A percentile compares a stretch with the other conserved stretches of the same genome.
Evolutionary conservation across 1,140 invertebrate species (phyloP).

Genomic region (Brachionus manjavacas): DNA sequence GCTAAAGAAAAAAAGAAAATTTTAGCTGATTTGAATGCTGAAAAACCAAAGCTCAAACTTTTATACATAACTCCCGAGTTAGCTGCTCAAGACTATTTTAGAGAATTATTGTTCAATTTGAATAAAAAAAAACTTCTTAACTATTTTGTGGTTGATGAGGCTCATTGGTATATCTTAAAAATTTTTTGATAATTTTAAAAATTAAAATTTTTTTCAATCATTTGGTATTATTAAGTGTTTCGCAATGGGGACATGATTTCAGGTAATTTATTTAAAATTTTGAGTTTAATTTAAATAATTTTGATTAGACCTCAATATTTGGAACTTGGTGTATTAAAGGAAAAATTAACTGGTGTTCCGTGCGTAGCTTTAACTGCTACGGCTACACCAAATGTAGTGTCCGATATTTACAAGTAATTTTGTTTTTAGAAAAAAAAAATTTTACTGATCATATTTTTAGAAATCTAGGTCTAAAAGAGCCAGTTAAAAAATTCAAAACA

Average conservation of each 20-base stretch:
- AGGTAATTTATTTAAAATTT: not conserved
- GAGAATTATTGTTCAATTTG: not conserved
- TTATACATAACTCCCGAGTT: conserved; percentile 41
- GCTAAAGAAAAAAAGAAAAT: conserved; percentile 18
- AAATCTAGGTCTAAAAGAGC: conserved; percentile 60
- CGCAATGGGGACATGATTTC: conserved; percentile 42
- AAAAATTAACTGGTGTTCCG: conserved; percentile 21
- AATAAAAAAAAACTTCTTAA: conserved; percentile 34
- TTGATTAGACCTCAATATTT: conserved; percentile 42
- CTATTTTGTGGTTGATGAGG: conserved; percentile 39
- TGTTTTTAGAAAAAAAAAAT: too few relatives aligned
- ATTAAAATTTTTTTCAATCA: not conserved
- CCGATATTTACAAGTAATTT: conserved; percentile 33
- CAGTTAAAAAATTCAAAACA: conserved; percentile 62
- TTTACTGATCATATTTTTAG: conserved; percentile 41
- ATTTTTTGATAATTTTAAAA: not conserved
- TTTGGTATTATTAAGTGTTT: conserved; percentile 12
- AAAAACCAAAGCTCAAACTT: not conserved
- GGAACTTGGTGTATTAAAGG: conserved; percentile 16
- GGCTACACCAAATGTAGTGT: conserved; percentile 57
- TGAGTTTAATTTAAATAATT: conserved; percentile 20
- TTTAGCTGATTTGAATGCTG: not conserved
- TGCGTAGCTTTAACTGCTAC: conserved; percentile 83
- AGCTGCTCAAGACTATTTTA: conserved; percentile 29
- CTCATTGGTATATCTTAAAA: not conserved